phyloP scores from a whole-genome alignment of 2,888 invertebrate genomes.

The Pyrocoelia pectoralis region DNA sequence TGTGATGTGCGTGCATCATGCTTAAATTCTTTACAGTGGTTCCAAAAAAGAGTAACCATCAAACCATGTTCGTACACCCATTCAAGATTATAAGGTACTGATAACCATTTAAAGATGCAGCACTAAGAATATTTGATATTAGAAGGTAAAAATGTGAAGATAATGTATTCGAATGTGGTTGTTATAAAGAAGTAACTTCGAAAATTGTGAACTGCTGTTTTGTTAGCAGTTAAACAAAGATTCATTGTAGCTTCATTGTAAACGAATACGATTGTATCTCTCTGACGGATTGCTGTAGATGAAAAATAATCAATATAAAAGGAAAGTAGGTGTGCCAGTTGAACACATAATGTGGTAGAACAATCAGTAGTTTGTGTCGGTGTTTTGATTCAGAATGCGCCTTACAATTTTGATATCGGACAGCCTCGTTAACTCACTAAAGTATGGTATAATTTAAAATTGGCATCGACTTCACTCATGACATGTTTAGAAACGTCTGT shows the following conservation, averaged over 20 bases:
- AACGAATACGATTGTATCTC: constrained; percentile 8
- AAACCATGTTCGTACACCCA: no score
- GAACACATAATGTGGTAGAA: background rate
- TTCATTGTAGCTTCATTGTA: constrained; percentile 2
- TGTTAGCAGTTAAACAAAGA: background rate
- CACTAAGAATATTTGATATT: background rate
- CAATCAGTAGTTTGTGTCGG: constrained; percentile 3
- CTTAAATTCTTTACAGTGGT: background rate
- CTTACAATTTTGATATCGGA: background rate
- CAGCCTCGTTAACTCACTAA: no score
- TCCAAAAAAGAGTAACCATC: background rate
- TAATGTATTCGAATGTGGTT: no score
- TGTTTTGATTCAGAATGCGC: background rate
- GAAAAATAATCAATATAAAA: constrained; percentile 12
- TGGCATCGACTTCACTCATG: no score
- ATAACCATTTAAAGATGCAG: no score
- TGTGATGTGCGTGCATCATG: background rate
- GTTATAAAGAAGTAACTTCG: background rate
- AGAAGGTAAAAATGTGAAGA: background rate
- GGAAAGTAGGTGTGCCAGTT: constrained; percentile 5
- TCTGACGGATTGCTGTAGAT: constrained; percentile 5
- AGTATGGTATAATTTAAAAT: no score
- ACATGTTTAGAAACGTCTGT: no score
- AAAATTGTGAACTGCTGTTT: background rate
- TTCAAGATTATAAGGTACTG: no score